Evolutionary conservation across 2,888 invertebrate genomes (phyloP), one percentile per base, ranked within the genome.

Genomic region (Dendrolimus houi): DNA sequence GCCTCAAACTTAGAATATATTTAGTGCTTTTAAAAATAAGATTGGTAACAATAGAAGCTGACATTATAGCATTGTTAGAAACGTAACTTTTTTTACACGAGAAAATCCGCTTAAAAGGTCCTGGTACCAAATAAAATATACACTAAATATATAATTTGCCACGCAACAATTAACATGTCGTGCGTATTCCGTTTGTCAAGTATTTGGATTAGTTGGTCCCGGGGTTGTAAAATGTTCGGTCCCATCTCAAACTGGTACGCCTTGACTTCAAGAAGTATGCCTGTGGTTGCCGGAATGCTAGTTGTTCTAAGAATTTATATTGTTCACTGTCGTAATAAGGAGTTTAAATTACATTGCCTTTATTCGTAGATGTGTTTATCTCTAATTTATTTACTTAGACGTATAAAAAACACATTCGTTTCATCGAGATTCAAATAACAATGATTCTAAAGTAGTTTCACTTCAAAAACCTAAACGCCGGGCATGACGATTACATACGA

Each of bases 121-220:
- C 17, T 17, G 17, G 29, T 29, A 29, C 6, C 29, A 29, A 29
- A 29, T 29, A 6, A 29, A 29, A 29, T 17, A 17, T 2, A 17
- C 17, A 17, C 2, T 17, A 17, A 17, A 17, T 47, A 47, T 10
- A 47, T 10, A 47, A 47, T 47, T 10, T 47, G 47, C 47, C 65
- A 61, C 65, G 63, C 63, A 58, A 60, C 64, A 62, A 70, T 69
- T 70, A 68, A 70, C 67, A 64, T 62, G 64, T 69, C 67, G 64
- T 63, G 65, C 67, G 65, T 68, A 72, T 68, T 73, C 70, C 67
- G 70, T 67, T 66, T 58, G 58, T 54, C n/a, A 66, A 70, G 69
- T 68, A 72, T 70, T 70, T 58, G 65, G 70, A 71, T 68, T 69
- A 72, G 62, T 65, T 47, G 47, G 47, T 47, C 47, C 12, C 47